These are phyloP conservation scores for Helleia helle DNA, from an alignment of 2,888 invertebrate species.

Conservation along the genomic window DNA sequence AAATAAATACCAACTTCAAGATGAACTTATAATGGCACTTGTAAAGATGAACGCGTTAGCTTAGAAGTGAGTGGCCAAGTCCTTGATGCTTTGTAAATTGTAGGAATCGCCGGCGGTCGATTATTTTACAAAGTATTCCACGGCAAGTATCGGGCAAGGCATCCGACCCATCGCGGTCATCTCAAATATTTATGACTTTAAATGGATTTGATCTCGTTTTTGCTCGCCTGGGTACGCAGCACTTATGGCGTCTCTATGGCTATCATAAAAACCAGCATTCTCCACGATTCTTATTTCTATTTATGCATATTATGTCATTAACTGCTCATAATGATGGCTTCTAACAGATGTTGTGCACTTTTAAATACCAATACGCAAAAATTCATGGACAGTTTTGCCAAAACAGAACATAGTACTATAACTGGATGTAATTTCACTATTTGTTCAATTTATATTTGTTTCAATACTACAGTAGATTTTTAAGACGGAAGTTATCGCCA, in stretches of 20 bases:
- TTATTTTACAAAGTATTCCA: neutral
- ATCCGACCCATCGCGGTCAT: neutral
- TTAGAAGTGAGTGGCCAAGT: conserved; percentile 1
- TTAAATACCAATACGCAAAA: neutral
- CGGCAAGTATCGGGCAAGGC: neutral
- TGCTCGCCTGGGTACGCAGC: neutral
- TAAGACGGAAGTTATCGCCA: too few species aligned
- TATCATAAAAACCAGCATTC: neutral
- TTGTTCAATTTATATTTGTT: too few species aligned
- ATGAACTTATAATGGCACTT: too few species aligned
- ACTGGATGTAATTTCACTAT: too few species aligned
- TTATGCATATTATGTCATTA: neutral
- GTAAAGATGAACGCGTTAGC: neutral
- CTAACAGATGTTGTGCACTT: neutral
- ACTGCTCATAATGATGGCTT: neutral
- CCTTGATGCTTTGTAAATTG: conserved; percentile 2
- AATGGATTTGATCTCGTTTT: neutral
- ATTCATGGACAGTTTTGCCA: too few species aligned
- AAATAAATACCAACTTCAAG: too few species aligned
- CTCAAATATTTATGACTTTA: neutral
- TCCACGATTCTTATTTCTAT: neutral
- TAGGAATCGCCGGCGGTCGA: neutral
- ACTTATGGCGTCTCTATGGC: neutral
- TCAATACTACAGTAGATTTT: too few species aligned
- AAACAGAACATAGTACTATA: too few species aligned